Evolutionary conservation across 2,888 invertebrate genomes (phyloP).

Genomic region (Neelides folsomi): DNA sequence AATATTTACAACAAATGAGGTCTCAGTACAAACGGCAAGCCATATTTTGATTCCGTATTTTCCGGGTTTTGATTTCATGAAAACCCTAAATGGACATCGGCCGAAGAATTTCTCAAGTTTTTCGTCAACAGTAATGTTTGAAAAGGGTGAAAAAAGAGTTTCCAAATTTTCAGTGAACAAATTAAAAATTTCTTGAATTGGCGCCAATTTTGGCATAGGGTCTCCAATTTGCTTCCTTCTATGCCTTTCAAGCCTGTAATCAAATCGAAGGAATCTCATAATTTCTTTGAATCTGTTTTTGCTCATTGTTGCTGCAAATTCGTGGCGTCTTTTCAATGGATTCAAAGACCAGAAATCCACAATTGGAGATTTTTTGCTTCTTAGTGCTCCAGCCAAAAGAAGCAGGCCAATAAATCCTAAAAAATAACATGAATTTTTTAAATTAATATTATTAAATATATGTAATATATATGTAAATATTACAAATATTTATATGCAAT

Average conservation of each 20-base stretch:
- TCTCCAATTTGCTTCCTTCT: background rate
- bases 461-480: too few relatives aligned
- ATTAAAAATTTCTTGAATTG: background rate
- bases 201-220: background rate
- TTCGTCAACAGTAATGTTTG: too few relatives aligned
- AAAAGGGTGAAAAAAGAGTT: too few relatives aligned
- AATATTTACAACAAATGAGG: too few relatives aligned
- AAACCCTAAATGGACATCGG: too few relatives aligned
- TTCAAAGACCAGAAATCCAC: background rate
- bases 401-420: background rate
- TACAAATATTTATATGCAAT: too few relatives aligned
- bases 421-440: too few relatives aligned
- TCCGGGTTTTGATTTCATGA: too few relatives aligned
- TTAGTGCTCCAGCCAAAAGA: background rate
- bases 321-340: background rate
- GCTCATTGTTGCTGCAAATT: background rate
- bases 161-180: background rate
- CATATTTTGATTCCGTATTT: too few relatives aligned
- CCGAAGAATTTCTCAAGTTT: too few relatives aligned
- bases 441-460: too few relatives aligned
- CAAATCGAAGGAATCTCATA: background rate
- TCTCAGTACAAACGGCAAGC: too few relatives aligned
- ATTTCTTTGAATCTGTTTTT: background rate
- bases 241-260: background rate
- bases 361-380: background rate